These are phyloP conservation scores for Hylaeus volcanicus DNA, from an alignment of 1,140 invertebrate species.

Conservation along the genomic window DNA sequence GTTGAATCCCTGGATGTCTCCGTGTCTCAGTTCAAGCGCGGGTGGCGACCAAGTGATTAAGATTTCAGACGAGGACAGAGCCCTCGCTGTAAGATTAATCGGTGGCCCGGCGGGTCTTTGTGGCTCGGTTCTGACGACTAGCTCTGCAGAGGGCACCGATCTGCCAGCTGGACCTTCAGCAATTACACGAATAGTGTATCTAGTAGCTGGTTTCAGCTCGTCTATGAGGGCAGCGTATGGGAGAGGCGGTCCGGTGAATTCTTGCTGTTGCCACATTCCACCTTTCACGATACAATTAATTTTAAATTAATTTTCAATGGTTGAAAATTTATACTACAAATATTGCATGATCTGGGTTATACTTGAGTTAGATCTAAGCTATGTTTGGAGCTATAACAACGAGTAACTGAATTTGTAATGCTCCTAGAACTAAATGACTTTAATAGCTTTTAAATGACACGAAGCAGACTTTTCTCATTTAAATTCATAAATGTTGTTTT, in stretches of 20 bases:
- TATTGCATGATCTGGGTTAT: too few relatives aligned
- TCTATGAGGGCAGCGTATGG: conserved; percentile 84
- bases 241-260: conserved; percentile 83
- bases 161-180: conserved; percentile 89
- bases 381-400: too few relatives aligned
- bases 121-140: conserved; percentile 87
- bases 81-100: conserved; percentile 85
- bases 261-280: conserved; percentile 85
- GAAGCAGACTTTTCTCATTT: too few relatives aligned
- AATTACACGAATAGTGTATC: conserved; percentile 87
- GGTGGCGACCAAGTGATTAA: conserved; percentile 89
- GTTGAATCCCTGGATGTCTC: conserved; percentile 86
- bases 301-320: too few relatives aligned
- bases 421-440: too few relatives aligned
- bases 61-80: conserved; percentile 88
- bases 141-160: conserved; percentile 86
- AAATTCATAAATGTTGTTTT: too few relatives aligned
- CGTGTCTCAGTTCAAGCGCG: conserved; percentile 85
- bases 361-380: too few relatives aligned
- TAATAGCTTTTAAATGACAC: too few relatives aligned
- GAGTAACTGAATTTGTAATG: too few relatives aligned
- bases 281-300: conserved; percentile 57
- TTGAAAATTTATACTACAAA: too few relatives aligned
- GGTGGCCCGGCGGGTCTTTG: conserved; percentile 90
- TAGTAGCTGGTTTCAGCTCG: conserved; percentile 88